These are phyloP conservation scores for Ginglymostoma cirratum DNA, from an alignment of 2,113 vertebrate species.

Conservation along the genomic window DNA sequence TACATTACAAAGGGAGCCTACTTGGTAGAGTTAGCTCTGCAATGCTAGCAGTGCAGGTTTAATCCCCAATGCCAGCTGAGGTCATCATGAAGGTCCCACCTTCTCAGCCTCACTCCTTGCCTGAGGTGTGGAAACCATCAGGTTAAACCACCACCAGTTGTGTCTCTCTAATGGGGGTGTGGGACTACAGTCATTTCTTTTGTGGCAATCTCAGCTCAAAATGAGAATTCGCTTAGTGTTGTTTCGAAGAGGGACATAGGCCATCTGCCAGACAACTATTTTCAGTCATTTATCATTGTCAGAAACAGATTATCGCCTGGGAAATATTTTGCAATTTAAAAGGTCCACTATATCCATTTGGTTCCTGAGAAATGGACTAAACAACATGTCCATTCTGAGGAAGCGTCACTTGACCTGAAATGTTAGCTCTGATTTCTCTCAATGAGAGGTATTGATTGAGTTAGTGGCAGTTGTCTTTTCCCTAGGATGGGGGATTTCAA, in stretches of 20 bases:
- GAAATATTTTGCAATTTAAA: not conserved
- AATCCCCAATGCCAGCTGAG: no score
- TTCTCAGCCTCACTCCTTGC: no score
- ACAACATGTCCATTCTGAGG: not conserved
- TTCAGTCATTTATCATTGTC: not conserved
- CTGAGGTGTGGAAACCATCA: no score
- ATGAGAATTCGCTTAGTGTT: not conserved
- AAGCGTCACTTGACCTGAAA: no score
- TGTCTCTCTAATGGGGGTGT: no score
- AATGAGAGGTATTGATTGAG: no score
- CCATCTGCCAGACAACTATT: not conserved
- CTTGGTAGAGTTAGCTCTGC: not conserved
- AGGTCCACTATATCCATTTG: not conserved
- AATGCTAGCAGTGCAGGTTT: not conserved
- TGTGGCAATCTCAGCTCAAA: not conserved
- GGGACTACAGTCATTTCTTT: no score
- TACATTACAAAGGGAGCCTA: not conserved
- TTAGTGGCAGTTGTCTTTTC: no score
- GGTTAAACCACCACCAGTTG: no score
- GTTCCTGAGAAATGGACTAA: not conserved
- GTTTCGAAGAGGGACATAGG: not conserved
- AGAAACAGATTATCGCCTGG: not conserved
- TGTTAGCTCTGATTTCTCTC: no score
- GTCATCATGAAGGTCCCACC: no score
- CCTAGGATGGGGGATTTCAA: no score